Percentiles rank a stretch among this genome's conserved stretches.
Conservation (phyloP, 2,888 invertebrate genomes). For the Eupithecia subfuscata region DNA sequence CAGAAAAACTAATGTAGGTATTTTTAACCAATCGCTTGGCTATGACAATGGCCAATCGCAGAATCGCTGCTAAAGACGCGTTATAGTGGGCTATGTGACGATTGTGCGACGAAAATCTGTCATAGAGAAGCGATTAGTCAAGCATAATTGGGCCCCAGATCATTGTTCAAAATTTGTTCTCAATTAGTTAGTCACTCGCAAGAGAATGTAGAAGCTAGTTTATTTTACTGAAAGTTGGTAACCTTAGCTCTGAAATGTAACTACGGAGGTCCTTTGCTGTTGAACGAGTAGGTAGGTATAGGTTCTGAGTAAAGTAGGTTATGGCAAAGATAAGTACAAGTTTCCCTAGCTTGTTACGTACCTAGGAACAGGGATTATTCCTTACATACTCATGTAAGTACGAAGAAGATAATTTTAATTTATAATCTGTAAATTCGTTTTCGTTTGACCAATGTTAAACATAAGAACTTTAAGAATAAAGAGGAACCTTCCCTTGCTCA, state of each 20-base stretch:
- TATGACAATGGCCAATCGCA: background rate
- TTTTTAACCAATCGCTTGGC: background rate
- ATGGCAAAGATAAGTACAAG: too few relatives aligned
- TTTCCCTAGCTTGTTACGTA: too few relatives aligned
- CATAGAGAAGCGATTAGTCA: background rate
- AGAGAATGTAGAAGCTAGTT: background rate
- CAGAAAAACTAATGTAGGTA: too few relatives aligned
- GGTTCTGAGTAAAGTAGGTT: background rate
- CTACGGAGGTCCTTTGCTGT: background rate
- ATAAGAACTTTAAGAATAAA: background rate
- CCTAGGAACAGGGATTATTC: too few relatives aligned
- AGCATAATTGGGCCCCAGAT: background rate
- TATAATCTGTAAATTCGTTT: background rate
- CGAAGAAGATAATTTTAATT: background rate
- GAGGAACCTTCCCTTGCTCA: background rate
- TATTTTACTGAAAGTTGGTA: background rate
- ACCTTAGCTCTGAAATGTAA: background rate
- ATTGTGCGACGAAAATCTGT: background rate
- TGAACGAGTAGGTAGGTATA: background rate
- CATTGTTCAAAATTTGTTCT: background rate
- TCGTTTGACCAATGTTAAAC: background rate
- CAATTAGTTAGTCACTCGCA: conserved; percentile 2
- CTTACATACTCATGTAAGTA: background rate
- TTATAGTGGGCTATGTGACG: background rate
- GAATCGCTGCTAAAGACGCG: background rate